Conservation (phyloP, 2,888 invertebrate genomes). For the Uropetala carovei region DNA sequence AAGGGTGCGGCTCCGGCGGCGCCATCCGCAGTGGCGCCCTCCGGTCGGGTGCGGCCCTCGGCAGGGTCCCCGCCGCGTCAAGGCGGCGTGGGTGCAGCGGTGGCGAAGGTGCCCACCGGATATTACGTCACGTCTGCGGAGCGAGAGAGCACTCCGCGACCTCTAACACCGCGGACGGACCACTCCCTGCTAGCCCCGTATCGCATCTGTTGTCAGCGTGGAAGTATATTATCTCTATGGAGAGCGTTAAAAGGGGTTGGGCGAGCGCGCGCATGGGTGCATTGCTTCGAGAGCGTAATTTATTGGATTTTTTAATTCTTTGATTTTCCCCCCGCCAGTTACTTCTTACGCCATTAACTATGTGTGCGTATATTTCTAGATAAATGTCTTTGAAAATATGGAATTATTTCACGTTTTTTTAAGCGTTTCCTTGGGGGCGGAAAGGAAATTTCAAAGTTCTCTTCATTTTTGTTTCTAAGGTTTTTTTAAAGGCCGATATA, state of each 20-base stretch:
- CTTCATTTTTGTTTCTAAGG: too few relatives aligned
- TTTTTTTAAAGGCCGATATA: too few relatives aligned
- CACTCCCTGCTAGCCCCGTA: slow-evolving; percentile 5
- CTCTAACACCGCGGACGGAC: slow-evolving; percentile 7
- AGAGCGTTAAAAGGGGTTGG: background rate
- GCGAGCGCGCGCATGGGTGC: background rate
- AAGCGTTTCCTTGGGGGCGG: too few relatives aligned
- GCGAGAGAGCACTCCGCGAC: slow-evolving; percentile 20
- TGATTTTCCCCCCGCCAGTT: background rate
- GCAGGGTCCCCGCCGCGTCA: slow-evolving; percentile 19
- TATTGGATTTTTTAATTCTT: background rate
- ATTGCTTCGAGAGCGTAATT: slow-evolving; percentile 2
- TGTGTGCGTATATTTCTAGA: too few relatives aligned
- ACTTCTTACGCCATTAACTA: background rate
- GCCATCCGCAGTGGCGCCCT: background rate
- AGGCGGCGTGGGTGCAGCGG: slow-evolving; percentile 29
- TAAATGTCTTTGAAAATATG: too few relatives aligned
- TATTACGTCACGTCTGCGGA: background rate
- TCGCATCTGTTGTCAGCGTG: slow-evolving; percentile 28
- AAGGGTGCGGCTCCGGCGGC: background rate
- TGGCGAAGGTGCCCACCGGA: slow-evolving; percentile 23
- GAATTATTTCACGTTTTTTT: too few relatives aligned
- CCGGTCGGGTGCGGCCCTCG: background rate
- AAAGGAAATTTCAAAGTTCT: too few relatives aligned
- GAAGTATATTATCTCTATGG: background rate